Evolutionary conservation across 2,888 invertebrate genomes (phyloP), one percentile per base, ranked within the genome.

Genomic region (Sphaeridia pumilis): DNA sequence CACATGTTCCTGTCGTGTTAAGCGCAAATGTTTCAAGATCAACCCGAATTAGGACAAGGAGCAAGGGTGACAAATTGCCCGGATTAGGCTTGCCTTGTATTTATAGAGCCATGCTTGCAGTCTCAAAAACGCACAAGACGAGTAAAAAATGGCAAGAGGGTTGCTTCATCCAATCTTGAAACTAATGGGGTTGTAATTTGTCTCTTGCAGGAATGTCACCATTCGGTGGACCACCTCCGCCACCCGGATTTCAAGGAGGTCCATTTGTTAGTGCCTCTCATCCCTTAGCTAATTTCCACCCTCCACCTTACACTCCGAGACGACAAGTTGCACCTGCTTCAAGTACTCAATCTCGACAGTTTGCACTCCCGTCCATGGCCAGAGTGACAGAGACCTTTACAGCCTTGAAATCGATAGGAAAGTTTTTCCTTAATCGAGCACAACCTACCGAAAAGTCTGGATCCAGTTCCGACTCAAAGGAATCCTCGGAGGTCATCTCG

Each of bases 361-460:
- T 65, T 35, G 54, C 55, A 36, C 48, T 65, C 2, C 65, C 65
- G 4, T 54, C 65, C 21, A 64, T 66, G 54, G 51, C 53, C 14
- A 60, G 58, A 38, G 65, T 66, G 3, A 55, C 77, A 1, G 80
- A 80, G 68, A 80, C 79, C 1, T 68, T 79, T 3, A 87, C 87
- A 28, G 88, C 88, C 3, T 75, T 89, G 17, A 88, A 88, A 63
- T 87, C 87, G 1, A 84, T 89, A 0, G 88, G 88, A 0, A 80
- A 83, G 67, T 86, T 85, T 68, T 75, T 89, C 60, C 85, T 89
- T 1, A 87, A 87, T 66, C 84, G 86, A 76, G 87, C 82, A 0
- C 71, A 80, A 7, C 70, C 54, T 2, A 35, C 42, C 46, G 17
- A 4, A 42, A 41, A n/a, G 36, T 34, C 20, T 14, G 12, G 21